A percentile compares a stretch with the other conserved stretches of the same genome.
These are phyloP conservation scores for Drosophila rubida DNA, from an alignment of 2,888 invertebrate species.

Conservation along the genomic window DNA sequence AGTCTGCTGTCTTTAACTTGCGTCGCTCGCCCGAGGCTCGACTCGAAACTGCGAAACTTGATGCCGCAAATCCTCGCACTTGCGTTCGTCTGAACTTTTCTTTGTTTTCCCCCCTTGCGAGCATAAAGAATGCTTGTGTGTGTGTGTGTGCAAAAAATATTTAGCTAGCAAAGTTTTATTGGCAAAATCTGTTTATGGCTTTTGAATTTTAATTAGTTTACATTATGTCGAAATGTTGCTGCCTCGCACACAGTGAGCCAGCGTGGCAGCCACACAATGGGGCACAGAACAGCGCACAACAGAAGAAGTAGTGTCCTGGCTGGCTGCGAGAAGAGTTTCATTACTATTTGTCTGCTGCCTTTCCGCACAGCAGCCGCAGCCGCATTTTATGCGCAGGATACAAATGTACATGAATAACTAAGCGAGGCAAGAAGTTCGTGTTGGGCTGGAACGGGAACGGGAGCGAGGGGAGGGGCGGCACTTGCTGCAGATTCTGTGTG, in stretches of 20 bases:
- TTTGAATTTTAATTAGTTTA: slow-evolving; percentile 85
- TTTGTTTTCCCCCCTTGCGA: slow-evolving; percentile 54
- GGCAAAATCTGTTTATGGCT: slow-evolving; percentile 84
- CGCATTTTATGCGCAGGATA: slow-evolving; percentile 81
- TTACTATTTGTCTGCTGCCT: slow-evolving; percentile 80
- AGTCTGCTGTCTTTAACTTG: slow-evolving; percentile 62
- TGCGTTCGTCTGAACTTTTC: slow-evolving; percentile 65
- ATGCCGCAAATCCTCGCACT: slow-evolving; percentile 54
- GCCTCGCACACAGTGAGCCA: slow-evolving; percentile 50
- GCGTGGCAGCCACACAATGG: no score
- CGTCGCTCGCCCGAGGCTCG: slow-evolving; percentile 35
- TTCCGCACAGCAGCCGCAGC: slow-evolving; percentile 80
- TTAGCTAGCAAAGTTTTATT: slow-evolving; percentile 84
- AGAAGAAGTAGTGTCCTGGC: slow-evolving; percentile 70
- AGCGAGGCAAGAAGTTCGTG: slow-evolving; percentile 43
- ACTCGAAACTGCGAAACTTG: slow-evolving; percentile 47
- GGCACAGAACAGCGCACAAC: slow-evolving; percentile 8
- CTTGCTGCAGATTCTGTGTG: slow-evolving; percentile 5
- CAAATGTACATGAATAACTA: slow-evolving; percentile 80
- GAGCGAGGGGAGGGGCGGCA: no score
- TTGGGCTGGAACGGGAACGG: slow-evolving; percentile 5
- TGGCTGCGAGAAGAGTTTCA: slow-evolving; percentile 69
- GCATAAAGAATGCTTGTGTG: not conserved
- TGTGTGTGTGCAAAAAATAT: slow-evolving; percentile 69
- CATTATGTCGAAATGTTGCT: slow-evolving; percentile 80